phyloP scores from a whole-genome alignment of 2,797 vertebrate species.

The Valencia hispanica region DNA sequence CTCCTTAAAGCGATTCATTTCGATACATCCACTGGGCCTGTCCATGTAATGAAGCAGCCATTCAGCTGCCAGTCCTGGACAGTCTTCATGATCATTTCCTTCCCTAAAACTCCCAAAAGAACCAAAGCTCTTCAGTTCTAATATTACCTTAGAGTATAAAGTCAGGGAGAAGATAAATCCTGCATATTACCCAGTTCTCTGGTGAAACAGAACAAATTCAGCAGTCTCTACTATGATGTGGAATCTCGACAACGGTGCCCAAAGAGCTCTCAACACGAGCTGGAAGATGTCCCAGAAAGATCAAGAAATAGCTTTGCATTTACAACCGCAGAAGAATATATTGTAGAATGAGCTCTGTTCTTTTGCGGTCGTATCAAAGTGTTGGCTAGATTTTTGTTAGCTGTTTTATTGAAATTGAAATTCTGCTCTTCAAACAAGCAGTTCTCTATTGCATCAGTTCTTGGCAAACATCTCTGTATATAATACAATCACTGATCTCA shows the following conservation, averaged over 20 bases:
- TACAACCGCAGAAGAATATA: slow-evolving; percentile 49
- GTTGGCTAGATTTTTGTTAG: slow-evolving; percentile 50
- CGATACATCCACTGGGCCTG: slow-evolving; percentile 56
- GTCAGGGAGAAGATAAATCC: slow-evolving; percentile 50
- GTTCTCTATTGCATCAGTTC: slow-evolving; percentile 59
- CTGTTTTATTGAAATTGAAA: slow-evolving; percentile 52
- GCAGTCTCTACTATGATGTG: slow-evolving; percentile 27
- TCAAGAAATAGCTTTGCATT: slow-evolving; percentile 46
- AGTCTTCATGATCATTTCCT: slow-evolving; percentile 57
- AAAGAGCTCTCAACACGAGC: slow-evolving; percentile 38
- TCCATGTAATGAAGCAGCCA: slow-evolving; percentile 58
- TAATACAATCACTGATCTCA: slow-evolving; percentile 61
- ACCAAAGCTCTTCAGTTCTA: slow-evolving; percentile 49
- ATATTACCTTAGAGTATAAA: slow-evolving; percentile 45
- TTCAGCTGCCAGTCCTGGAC: slow-evolving; percentile 46
- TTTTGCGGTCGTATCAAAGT: slow-evolving; percentile 51
- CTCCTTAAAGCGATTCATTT: slow-evolving; percentile 65
- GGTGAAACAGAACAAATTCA: slow-evolving; percentile 43
- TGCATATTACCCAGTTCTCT: slow-evolving; percentile 25
- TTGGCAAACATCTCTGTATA: slow-evolving; percentile 54
- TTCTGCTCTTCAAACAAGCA: slow-evolving; percentile 59
- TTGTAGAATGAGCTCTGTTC: slow-evolving; percentile 24
- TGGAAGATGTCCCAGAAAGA: slow-evolving; percentile 56
- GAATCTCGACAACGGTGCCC: slow-evolving; percentile 19
- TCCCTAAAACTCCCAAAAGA: slow-evolving; percentile 37